Conservation (phyloP, 1,140 invertebrate species). For the Euborellia annulipes region DNA sequence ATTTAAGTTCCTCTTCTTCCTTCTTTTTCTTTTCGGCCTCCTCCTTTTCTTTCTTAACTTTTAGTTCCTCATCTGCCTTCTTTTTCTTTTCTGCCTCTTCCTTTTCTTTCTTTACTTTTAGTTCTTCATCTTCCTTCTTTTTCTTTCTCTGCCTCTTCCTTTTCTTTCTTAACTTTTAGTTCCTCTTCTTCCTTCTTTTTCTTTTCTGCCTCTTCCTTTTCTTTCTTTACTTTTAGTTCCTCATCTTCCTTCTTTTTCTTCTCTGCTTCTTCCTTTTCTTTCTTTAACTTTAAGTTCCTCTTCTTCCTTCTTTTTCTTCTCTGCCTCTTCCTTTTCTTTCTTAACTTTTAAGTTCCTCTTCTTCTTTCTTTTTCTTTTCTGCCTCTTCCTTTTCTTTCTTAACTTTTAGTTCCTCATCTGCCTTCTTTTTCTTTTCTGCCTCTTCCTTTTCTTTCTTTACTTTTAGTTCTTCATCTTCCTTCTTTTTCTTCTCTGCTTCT, state of each 20-base stretch:
- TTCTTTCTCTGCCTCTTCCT: constrained; percentile 14
- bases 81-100: constrained; percentile 12
- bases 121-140: constrained; percentile 13
- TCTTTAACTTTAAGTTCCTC: constrained; percentile 13
- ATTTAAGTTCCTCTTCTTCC: constrained; percentile 7
- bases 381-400: constrained; percentile 15
- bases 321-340: constrained; percentile 11
- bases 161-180: constrained; percentile 15
- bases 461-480: constrained; percentile 5
- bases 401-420: constrained; percentile 15
- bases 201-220: constrained; percentile 13
- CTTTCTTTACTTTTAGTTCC: too few species aligned
- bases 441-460: constrained; percentile 5
- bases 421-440: constrained; percentile 6
- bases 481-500: constrained; percentile 1
- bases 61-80: too few species aligned
- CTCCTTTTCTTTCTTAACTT: constrained; percentile 9
- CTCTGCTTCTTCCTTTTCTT: constrained; percentile 13
- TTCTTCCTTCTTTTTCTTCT: constrained; percentile 11
- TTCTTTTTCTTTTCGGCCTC: constrained; percentile 7
- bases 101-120: constrained; percentile 10
- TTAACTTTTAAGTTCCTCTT: constrained; percentile 14
- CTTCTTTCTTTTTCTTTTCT: constrained; percentile 16
- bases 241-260: constrained; percentile 14
- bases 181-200: constrained; percentile 14